Evolutionary conservation across 30 jellyfish, hydroid and myxozoan genomes (phyloP), one percentile per base, ranked within the genome.

Genomic region (Aurelia sp.): DNA sequence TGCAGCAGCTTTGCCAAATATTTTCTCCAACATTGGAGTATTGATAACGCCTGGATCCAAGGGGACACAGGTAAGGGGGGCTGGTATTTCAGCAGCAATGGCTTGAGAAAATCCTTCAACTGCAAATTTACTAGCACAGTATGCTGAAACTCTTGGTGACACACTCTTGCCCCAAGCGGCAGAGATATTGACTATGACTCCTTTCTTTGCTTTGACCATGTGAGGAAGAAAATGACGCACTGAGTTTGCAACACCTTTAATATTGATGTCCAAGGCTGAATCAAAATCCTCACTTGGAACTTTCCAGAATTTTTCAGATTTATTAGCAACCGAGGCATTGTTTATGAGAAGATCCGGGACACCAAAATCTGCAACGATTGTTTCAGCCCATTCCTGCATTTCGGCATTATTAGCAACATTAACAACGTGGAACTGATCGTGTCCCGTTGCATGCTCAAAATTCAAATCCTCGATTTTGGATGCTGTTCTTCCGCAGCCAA

Each of bases 11-110:
- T 82, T 76, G 10, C 97, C 94, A 66, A 89, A 74, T n/a, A 67
- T 59, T 27, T 76, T 78, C 85, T 73, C 79, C 48, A 89, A 86
- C 97, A 89, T 81, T 12, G 89, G 90, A 47, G 97, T 89, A 77
- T 82, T 65, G 37, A 89, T 89, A 41, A 89, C 87, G 4, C 97
- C 97, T n/a, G 97, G 97, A 52, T 89, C 85, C 11, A 89, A 78
- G 18, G 97, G 91, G 3, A 82, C 94, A 75, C 94, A 81, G 27
- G 91, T 82, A 62, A 89, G 73, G 19, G 97, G 97, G 50, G 69
- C 79, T n/a, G 97, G 97, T 3, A 89, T 76, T 52, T 89, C 97
- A 30, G 76, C 19, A 4, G 97, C 97, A n/a, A 89, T 84, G 20
- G 94, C 86, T 53, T 78, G 57, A 20, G 97, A 81, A 12, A 89